Evolutionary conservation across 2,797 vertebrate species (phyloP), one percentile per base, ranked within the genome.

Genomic region (Chelon labrosus): DNA sequence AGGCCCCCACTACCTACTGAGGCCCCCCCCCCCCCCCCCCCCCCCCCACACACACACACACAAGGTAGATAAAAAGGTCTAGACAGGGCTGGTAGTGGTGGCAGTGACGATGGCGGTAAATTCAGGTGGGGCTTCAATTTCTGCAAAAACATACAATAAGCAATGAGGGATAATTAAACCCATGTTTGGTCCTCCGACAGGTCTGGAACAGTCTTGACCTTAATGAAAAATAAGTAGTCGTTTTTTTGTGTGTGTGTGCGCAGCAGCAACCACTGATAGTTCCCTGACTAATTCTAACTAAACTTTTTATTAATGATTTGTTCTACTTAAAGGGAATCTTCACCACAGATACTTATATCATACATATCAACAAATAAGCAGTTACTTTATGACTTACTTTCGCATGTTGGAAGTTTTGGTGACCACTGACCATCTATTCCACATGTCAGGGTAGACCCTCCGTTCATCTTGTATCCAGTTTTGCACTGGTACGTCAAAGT

Each of bases 191-290:
- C 10, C n/a, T 38, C 3, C 3, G 2, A 0, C 0, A 14, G 93
- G 94, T 70, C 0, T 41, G 27, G 8, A 0, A 60, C 94, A 94
- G 0, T 55, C 0, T 47, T 84, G 87, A 81, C 70, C 85, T 89
- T 11, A 55, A 37, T 22, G 22, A 22, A 22, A 22, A 22, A 22
- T 22, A 22, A 22, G 22, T n/a, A n/a, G n/a, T n/a, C n/a, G n/a
- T n/a, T n/a, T 35, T 6, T 35, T 35, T 35, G n/a, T n/a, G 22
- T 27, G 25, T 27, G 25, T 35, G 31, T 35, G 31, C 7, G 31
- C 31, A 35, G 31, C 31, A 35, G 31, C 31, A 35, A 35, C 31
- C 31, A 35, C 7, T 2, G 6, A 35, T 8, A 35, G 31, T 8
- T 35, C 31, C 31, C 7, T 7, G 31, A 35, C 31, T 35, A 35